These are phyloP conservation scores for Carcharodon carcharias DNA, from an alignment of 2,797 vertebrate genomes.

Conservation along the genomic window DNA sequence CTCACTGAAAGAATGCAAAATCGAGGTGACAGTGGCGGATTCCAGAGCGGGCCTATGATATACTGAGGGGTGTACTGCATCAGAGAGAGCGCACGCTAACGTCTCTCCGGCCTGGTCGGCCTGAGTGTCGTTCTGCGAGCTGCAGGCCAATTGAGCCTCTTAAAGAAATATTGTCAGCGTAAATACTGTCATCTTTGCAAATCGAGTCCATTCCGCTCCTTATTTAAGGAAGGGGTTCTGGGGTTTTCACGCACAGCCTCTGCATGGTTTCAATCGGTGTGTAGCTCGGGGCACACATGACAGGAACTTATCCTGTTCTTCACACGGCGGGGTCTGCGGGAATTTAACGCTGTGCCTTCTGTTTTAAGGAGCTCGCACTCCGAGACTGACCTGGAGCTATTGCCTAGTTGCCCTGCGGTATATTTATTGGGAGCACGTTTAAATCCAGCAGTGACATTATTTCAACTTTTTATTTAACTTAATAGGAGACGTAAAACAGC, in stretches of 20 bases:
- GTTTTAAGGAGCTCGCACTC: background rate
- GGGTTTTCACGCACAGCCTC: background rate
- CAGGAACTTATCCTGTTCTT: background rate
- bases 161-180: background rate
- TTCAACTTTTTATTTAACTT: background rate
- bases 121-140: background rate
- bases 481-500: background rate
- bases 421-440: background rate
- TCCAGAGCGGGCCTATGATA: background rate
- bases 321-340: background rate
- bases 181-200: background rate
- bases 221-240: background rate
- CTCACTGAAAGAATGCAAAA: background rate
- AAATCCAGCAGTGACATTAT: background rate
- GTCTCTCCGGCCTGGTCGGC: background rate
- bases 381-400: background rate
- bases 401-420: background rate
- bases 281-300: background rate
- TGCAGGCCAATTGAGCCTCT: background rate
- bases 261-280: background rate
- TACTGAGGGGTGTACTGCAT: background rate
- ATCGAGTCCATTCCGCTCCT: too few relatives aligned
- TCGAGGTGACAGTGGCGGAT: background rate
- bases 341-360: too few relatives aligned
- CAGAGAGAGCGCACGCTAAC: background rate